Base-by-base conservation (phyloP, 2,113 vertebrate genomes). In the Trogon melanurus region DNA sequence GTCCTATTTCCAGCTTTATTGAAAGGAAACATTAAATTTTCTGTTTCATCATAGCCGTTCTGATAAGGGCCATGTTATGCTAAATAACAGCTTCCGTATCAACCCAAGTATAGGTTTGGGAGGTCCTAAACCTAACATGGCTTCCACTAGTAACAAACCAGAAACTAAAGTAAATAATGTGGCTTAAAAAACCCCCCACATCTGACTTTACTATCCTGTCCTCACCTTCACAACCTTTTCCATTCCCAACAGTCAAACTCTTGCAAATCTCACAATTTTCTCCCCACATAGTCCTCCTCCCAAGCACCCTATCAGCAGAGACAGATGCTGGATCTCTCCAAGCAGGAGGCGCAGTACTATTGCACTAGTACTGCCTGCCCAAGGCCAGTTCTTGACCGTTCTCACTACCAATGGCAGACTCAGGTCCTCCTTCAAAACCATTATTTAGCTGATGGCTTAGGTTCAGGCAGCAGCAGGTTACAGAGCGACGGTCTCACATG, bases 1-100 rank as follows among this genome's bases (percentile, higher is more conserved):
- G 34, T 36, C 73, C 47, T 29, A 64, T 90, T 92, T 93, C 57
- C 22, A 88, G 25, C 83, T 96, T 94, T 78, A 75, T 30, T 80
- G 66, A 93, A 91, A 93, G 47, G 65, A 76, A 60, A 38, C 54
- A 70, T 86, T 84, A 62, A 90, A 79, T 51, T 72, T 9, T 79
- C 30, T 79, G 4, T 53, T 93, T 79, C 57, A 58, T 85, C 64
- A 75, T 4, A 45, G 18, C 20, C 20, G 72, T 94, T 93, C 74
- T 65, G 50, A 34, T 23, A 79, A 81, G 50, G 60, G 7, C 5
- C 23, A 4, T 41, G 64, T 94, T 89, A 64, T 38, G 21, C 14
- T 44, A 71, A 96, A 54, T 67, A 92, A 87, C 30, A 72, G 50
- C n/a, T 70, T 76, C 54, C 73, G 13, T 50, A 57, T 81, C 61